Conservation (phyloP, 30 jellyfish, hydroid and myxozoan genomes). For the Phacellophora camtschatica region DNA sequence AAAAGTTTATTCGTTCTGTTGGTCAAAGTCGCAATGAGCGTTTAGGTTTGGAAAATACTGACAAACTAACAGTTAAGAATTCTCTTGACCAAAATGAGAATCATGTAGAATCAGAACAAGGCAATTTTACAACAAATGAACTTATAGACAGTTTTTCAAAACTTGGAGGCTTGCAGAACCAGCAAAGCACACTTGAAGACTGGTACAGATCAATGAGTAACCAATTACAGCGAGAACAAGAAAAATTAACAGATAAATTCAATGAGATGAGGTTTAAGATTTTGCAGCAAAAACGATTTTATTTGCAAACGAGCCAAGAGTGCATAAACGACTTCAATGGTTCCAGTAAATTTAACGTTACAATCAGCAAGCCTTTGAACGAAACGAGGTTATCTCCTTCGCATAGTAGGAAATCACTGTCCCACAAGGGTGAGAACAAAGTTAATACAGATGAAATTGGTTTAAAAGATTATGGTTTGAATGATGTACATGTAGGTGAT, state of each 20-base stretch:
- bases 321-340: constrained; percentile 16
- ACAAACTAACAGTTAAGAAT: no score
- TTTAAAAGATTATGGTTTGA: no score
- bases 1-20: no score
- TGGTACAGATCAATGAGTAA: constrained; percentile 56
- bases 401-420: no score
- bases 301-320: constrained; percentile 54
- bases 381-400: no score
- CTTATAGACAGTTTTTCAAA: constrained; percentile 34
- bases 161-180: constrained; percentile 48
- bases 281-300: constrained; percentile 40
- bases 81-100: neutral
- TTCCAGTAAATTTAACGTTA: no score
- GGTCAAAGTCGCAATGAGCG: no score
- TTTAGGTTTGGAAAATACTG: no score
- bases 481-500: no score
- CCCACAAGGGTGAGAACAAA: no score
- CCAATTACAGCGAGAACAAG: constrained; percentile 48
- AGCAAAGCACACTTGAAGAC: constrained; percentile 47
- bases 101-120: neutral
- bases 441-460: no score
- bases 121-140: neutral
- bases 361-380: no score
- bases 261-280: constrained; percentile 49
- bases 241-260: constrained; percentile 7